Evolutionary conservation across 2,113 vertebrate species (phyloP).

Genomic region (Oncorhynchus tshawytscha): DNA sequence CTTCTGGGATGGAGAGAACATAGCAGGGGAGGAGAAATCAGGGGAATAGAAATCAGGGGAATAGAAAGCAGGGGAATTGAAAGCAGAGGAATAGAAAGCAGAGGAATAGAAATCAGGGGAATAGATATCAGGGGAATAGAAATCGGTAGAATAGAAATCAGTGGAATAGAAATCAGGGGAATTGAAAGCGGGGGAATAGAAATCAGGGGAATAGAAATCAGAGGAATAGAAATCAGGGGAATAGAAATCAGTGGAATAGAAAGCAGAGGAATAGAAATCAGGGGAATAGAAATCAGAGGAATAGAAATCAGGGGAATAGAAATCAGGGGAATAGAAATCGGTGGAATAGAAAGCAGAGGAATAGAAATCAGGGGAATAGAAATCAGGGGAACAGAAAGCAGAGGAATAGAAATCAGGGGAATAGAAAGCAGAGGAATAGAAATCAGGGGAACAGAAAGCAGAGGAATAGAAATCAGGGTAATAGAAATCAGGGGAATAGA

Average conservation of each 20-base stretch:
- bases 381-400: background rate
- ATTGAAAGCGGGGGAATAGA: too few species aligned
- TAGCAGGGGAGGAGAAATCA: background rate
- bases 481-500: too few species aligned
- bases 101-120: too few species aligned
- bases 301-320: background rate
- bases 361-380: background rate
- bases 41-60: background rate
- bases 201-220: background rate
- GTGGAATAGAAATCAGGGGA: background rate
- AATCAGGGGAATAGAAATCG: background rate
- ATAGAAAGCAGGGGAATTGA: background rate
- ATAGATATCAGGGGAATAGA: background rate
- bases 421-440: background rate
- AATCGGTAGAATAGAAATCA: background rate
- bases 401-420: background rate
- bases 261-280: background rate
- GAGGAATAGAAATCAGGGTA: background rate
- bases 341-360: background rate
- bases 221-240: background rate
- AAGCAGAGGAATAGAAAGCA: background rate
- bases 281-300: too few species aligned
- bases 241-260: background rate
- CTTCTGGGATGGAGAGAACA: background rate
- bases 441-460: background rate